Percentiles rank a stretch among this genome's conserved stretches.
Conservation (phyloP, 2,888 invertebrate species). For the Spatulosminthurus flaviceps region DNA sequence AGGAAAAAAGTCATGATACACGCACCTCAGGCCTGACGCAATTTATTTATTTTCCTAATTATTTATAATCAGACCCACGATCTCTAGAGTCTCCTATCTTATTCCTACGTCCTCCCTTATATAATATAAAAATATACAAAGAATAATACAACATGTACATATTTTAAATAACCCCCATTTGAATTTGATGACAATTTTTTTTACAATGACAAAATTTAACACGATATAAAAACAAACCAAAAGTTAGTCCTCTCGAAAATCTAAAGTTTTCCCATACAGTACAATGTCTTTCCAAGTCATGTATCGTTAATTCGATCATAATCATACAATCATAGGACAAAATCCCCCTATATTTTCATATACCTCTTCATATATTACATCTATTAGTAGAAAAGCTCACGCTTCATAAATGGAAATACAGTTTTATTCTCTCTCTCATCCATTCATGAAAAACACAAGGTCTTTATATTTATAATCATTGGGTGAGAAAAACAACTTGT, state of each 20-base stretch:
- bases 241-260: not conserved
- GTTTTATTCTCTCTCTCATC: not conserved
- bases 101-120: no score
- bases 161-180: no score
- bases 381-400: no score
- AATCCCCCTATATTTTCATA: not conserved
- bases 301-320: not conserved
- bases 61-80: not conserved
- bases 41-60: not conserved
- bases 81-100: not conserved
- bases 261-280: not conserved
- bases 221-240: not conserved
- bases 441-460: not conserved
- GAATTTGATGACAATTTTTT: constrained; percentile 14
- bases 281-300: no score
- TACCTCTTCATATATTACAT: not conserved
- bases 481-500: not conserved
- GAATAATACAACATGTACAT: no score
- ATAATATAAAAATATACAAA: no score
- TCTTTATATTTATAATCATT: not conserved
- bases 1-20: not conserved
- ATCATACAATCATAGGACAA: not conserved
- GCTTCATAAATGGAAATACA: not conserved
- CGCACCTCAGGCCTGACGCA: not conserved
- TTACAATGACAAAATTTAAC: not conserved